These are phyloP conservation scores for Muntiacus reevesi DNA, from an alignment of 2,113 vertebrate genomes.

Conservation along the genomic window DNA sequence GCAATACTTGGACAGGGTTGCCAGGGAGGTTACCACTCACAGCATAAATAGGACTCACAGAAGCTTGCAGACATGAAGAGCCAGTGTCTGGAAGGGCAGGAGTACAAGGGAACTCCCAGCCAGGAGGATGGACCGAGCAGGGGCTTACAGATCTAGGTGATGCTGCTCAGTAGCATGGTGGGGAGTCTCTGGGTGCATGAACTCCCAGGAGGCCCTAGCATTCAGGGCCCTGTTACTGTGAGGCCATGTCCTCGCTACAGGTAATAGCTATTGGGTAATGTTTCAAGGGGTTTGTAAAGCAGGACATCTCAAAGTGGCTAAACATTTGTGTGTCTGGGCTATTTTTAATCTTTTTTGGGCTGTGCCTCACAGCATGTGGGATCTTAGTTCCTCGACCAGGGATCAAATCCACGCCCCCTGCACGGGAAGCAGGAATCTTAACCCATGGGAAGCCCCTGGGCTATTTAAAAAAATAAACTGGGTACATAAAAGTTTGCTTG, in stretches of 20 bases:
- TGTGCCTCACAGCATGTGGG: neutral
- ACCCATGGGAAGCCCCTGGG: neutral
- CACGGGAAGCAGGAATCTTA: neutral
- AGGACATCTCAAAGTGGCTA: neutral
- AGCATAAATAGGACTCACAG: neutral
- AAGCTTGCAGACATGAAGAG: neutral
- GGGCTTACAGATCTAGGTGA: neutral
- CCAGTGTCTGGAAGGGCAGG: accelerated
- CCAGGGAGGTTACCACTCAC: neutral
- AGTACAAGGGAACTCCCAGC: neutral
- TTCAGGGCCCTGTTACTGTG: neutral
- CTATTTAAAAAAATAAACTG: neutral
- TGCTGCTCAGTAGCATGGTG: no score
- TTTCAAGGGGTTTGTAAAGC: neutral
- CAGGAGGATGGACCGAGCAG: neutral
- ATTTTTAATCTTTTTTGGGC: neutral
- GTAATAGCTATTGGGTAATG: neutral
- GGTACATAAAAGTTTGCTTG: neutral
- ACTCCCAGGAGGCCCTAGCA: neutral
- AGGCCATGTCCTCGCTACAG: neutral
- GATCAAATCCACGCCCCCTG: neutral
- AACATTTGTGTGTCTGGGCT: neutral
- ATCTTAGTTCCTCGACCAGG: neutral
- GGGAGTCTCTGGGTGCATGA: neutral
- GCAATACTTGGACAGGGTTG: neutral